Evolutionary conservation across 2,888 invertebrate genomes (phyloP), one percentile per base, ranked within the genome.

Genomic region (Epicampocera succincta): DNA sequence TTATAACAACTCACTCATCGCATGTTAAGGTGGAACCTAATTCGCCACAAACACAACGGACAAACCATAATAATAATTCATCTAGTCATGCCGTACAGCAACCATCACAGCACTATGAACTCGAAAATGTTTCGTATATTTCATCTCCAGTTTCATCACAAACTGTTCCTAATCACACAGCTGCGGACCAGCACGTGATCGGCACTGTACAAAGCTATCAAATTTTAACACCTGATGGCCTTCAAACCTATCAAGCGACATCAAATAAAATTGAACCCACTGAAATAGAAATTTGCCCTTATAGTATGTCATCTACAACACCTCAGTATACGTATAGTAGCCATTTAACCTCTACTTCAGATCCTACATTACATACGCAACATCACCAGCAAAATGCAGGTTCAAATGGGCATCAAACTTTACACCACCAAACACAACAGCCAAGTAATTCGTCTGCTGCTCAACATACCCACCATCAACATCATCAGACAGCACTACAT

Each of bases 201-300:
- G 90, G 90, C 60, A 90, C 90, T 6, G 90, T 90, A 38, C 90
- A 90, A 85, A 90, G 90, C 78, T 90, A 90, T 85, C 90, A 90
- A 81, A 90, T 90, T 80, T 85, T 90, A 9, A 90, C 90, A 38
- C 88, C 90, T 38, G 90, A 90, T 40, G 90, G 90, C 29, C 84
- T 90, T 61, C 90, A 90, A 82, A 89, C 86, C 82, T 90, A 90
- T 83, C 90, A 90, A 73, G 74, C 87, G 3, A 82, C 84, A 6
- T 63, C 82, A n/a, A 88, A 85, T 9, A 89, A 89, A 54, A 61
- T 84, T 17, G 84, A 85, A 46, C 5, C 86, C 3, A 71, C 84
- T 1, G 89, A 89, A 33, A 60, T 89, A 81, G 90, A 90, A 83
- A 82, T 90, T n/a, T 88, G 90, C 75, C 89, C 90, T 1, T 90